Evolutionary conservation across 2,888 invertebrate genomes (phyloP), one percentile per base, ranked within the genome.

Genomic region (Oxyscelio sp.): DNA sequence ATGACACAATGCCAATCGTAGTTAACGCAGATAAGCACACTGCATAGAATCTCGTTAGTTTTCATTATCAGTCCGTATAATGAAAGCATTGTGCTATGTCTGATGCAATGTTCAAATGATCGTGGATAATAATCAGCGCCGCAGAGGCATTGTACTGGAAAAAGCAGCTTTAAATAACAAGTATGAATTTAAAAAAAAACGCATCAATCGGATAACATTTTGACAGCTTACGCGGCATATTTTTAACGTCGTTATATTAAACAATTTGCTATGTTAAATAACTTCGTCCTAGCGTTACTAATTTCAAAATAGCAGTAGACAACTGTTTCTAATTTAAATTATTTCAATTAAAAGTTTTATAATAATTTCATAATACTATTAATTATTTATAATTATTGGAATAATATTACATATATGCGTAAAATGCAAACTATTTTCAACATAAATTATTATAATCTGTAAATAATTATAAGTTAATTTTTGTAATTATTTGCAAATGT

Each of bases 31-130:
- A 83, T 83, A 83, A 83, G 83, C 78, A 61, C 58, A 40, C 61
- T 71, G 78, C 78, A 83, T 65, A 83, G 83, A 83, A 73, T 83
- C 78, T 83, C 68, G 78, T 83, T 83, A 78, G 78, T 83, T 83
- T 78, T 73, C 83, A 83, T 79, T 83, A 83, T 83, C 83, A 74
- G 74, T 59, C 70, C 48, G 79, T 79, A 83, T 78, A 83, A 83
- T 78, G 83, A 83, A 83, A 83, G 83, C 74, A 83, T 83, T 83
- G 83, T 83, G 78, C 83, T 83, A 73, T 34, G 78, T 71, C 83
- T 83, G 83, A 78, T 83, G 83, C 78, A 83, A 83, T 74, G 83
- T 74, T 83, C 83, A 63, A 83, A 78, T 79, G 83, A 83, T 83
- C 66, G 78, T 48, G 78, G 78, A 83, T 83, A 83, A 58, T 78